Percentiles rank a stretch among this genome's conserved stretches.
Conservation (phyloP, 2,113 vertebrate genomes). For the Aegotheles bennettii region DNA sequence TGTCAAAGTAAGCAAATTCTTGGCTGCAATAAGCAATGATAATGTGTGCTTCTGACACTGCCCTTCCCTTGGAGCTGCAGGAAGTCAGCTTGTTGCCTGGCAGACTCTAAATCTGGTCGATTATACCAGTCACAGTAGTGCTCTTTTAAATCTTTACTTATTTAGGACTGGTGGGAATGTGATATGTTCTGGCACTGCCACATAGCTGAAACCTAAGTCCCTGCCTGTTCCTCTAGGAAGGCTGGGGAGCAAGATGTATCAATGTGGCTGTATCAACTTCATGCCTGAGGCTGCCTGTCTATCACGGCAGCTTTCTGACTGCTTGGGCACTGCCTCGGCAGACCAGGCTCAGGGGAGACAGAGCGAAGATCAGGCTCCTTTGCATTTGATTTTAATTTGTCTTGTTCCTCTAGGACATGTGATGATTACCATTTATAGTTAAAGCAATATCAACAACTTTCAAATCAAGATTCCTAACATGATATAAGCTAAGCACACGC, state of each 20-base stretch:
- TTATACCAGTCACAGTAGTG: not conserved
- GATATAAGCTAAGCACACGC: not conserved
- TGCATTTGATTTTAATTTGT: not conserved
- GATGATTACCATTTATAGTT: not conserved
- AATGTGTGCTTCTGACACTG: not conserved
- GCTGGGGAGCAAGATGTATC: not conserved
- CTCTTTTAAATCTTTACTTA: not conserved
- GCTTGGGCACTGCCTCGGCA: not conserved
- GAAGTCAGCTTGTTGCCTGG: not conserved
- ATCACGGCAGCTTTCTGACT: not conserved
- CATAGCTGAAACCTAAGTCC: not conserved
- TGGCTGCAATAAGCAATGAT: not conserved
- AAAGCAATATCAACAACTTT: not conserved
- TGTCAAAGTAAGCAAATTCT: not conserved
- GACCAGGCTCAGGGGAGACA: not conserved
- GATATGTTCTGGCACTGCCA: not conserved
- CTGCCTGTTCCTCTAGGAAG: not conserved
- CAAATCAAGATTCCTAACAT: not conserved
- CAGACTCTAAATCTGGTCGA: not conserved
- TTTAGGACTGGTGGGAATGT: not conserved
- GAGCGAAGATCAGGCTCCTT: not conserved
- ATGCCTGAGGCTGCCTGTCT: not conserved
- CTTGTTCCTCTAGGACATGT: not conserved
- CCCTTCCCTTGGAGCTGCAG: not conserved
- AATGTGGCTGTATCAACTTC: rapidly evolving